These are phyloP conservation scores for Leptosomus discolor DNA, from an alignment of 2,113 vertebrate species.

Conservation along the genomic window DNA sequence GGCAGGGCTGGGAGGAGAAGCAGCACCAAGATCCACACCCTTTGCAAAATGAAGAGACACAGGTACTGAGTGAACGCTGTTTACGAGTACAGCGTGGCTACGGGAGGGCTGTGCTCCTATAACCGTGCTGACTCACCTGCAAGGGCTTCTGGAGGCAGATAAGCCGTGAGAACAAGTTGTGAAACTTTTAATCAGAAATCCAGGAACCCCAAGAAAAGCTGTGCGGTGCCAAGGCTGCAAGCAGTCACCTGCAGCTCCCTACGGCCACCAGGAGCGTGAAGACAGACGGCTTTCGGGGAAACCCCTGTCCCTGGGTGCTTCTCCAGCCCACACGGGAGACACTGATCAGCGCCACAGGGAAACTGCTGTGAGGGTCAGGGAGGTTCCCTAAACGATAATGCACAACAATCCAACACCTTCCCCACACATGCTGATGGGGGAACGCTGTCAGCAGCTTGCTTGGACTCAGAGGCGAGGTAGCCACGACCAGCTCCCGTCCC, in stretches of 20 bases:
- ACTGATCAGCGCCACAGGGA: background rate
- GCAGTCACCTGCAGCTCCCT: background rate
- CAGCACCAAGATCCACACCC: background rate
- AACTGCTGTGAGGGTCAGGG: background rate
- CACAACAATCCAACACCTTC: background rate
- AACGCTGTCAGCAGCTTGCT: background rate
- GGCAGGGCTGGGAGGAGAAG: background rate
- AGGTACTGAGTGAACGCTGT: fast-evolving
- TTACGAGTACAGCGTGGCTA: background rate
- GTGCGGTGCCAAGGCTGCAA: background rate
- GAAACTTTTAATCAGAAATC: background rate
- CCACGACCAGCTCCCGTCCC: background rate
- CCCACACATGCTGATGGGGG: background rate
- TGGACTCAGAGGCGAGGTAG: background rate
- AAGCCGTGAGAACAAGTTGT: background rate
- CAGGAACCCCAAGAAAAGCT: background rate
- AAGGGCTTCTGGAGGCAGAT: background rate
- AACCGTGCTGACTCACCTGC: background rate
- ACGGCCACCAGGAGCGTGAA: background rate
- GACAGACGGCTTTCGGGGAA: background rate
- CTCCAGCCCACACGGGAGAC: background rate
- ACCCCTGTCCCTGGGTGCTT: fast-evolving
- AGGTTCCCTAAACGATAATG: background rate
- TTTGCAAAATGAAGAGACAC: background rate
- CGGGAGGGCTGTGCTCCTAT: fast-evolving